Base-by-base conservation (phyloP, 1,140 invertebrate species). In the roundworm (Caenorhabditis elegans) region DNA sequence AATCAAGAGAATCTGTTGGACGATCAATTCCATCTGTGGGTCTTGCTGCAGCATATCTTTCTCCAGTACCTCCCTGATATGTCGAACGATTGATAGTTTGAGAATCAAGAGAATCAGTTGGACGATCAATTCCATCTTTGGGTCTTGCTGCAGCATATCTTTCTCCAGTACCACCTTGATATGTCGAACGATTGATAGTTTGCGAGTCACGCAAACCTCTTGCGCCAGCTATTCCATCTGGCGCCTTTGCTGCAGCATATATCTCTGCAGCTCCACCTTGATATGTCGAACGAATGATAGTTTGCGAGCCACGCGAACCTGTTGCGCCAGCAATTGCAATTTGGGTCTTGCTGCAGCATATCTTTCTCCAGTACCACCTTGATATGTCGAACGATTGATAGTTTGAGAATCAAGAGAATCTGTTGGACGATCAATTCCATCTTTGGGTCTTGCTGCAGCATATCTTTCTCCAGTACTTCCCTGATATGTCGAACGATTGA, bases 121-220 rank as follows among this genome's bases (percentile, higher is more conserved):
- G 55, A 65, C 55, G 55, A 65, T 65, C 55, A 34, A 65, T 65
- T 1, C 1, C 17, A 65, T 65, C 55, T 34, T 65, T 65, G 15
- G 55, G 55, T 34, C 55, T 34, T n/a, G 55, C 8, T 17, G 55
- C 55, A 17, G 10, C 11, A 34, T 34, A 65, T n/a, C 55, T 65
- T 8, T 65, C 55, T 36, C 55, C 55, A 17, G 55, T 65, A 19
- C 55, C 55, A 26, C 55, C 55, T 65, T 65, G 55, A 65, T 65
- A 65, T 11, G 55, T 65, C 5, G 55, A 65, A 17, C 55, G 11
- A n/a, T 65, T 65, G 55, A 65, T 65, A 15, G 55, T 65, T 10
- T 26, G 31, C 5, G 55, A 65, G 5, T 65, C 55, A 3, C 31
- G 55, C n/a, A 15, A 34, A 34, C 34, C 55, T 34, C 28, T 65